A percentile compares a stretch with the other conserved stretches of the same genome.
Conservation (phyloP, 2,113 vertebrate genomes). For the Lichenostomus cassidix region DNA sequence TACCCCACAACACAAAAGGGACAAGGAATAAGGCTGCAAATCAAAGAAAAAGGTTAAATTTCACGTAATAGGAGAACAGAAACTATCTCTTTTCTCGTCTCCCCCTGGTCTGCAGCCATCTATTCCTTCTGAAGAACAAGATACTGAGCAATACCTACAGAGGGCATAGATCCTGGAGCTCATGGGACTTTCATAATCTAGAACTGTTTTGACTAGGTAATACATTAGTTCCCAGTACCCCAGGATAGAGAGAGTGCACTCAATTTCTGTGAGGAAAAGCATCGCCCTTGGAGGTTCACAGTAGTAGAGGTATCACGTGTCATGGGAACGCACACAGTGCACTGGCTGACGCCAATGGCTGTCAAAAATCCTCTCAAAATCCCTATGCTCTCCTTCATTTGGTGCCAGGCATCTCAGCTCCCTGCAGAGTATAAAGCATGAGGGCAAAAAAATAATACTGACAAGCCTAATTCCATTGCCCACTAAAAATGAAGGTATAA, state of each 20-base stretch:
- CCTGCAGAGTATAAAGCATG: not conserved
- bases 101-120: not conserved
- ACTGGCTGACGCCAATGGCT: conserved; percentile 27
- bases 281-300: not conserved
- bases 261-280: not conserved
- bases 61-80: not conserved
- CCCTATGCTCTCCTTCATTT: not conserved
- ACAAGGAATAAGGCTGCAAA: not conserved
- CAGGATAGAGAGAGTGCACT: fast-evolving
- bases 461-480: not conserved
- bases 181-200: not conserved
- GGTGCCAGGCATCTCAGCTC: not conserved
- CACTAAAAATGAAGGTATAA: not conserved
- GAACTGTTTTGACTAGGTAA: not conserved
- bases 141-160: not conserved
- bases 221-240: not conserved
- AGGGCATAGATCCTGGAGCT: not conserved
- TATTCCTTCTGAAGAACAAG: not conserved
- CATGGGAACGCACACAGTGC: not conserved
- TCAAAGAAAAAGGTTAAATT: not conserved
- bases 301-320: conserved; percentile 1
- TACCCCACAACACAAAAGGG: not conserved
- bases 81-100: not conserved
- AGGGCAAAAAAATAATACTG: conserved; percentile 20
- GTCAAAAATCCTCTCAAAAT: conserved; percentile 32